phyloP scores from a whole-genome alignment of 2,797 vertebrate species.

The Hapalemur alaotrensis region DNA sequence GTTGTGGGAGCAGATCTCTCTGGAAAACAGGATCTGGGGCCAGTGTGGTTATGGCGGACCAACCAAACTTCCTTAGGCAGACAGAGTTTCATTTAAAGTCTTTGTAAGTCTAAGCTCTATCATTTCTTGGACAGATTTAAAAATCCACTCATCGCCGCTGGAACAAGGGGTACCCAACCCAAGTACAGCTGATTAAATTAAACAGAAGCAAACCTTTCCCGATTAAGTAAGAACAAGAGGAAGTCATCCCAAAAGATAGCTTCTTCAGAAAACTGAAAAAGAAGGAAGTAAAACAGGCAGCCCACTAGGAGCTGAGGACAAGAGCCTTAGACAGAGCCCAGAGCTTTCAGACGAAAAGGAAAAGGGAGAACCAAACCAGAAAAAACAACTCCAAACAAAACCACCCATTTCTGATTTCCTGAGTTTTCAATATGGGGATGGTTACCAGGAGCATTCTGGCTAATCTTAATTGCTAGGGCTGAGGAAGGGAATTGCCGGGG shows the following conservation, averaged over 20 bases:
- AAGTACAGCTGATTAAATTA: background rate
- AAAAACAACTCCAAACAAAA: constrained; percentile 16
- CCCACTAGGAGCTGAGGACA: background rate
- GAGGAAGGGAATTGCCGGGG: constrained; percentile 61
- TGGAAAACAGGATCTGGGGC: background rate
- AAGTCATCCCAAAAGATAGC: background rate
- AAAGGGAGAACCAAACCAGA: background rate
- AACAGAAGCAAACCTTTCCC: background rate
- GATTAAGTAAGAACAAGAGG: background rate
- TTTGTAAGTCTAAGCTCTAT: background rate
- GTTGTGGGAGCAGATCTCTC: background rate
- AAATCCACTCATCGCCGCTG: background rate
- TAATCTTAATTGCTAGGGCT: constrained; percentile 74
- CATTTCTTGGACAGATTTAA: background rate
- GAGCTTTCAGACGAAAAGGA: background rate
- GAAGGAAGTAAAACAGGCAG: background rate
- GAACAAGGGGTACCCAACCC: background rate
- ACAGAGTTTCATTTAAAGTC: background rate
- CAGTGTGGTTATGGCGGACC: background rate
- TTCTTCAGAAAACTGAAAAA: background rate
- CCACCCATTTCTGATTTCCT: constrained; percentile 77
- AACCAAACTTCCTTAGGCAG: background rate
- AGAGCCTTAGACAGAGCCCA: background rate
- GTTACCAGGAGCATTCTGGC: constrained; percentile 68
- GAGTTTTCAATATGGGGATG: constrained; percentile 68